Base-by-base conservation (phyloP, 2,888 invertebrate species). In the Listrodromus nycthemerus region DNA sequence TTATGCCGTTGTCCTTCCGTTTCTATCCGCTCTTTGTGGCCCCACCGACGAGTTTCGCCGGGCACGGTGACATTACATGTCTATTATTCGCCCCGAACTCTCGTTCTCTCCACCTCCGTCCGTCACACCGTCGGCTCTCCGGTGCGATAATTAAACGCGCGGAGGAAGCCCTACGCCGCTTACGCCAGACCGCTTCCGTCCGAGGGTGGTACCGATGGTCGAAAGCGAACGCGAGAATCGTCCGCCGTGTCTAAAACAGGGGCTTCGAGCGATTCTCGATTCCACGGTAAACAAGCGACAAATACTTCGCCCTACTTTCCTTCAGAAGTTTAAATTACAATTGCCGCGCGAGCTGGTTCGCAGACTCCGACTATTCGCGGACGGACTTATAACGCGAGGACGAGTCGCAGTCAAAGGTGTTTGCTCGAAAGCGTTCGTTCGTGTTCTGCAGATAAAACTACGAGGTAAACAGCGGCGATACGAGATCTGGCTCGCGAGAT, bases 91-190 rank as follows among this genome's bases (percentile, higher is more conserved):
- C 58, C 58, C 58, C 24, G 21, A 6, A 2, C 27, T 67, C 65
- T 48, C 4, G n/a, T n/a, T 19, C 69, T 27, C 30, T 50, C 33
- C 67, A 24, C 37, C 65, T 69, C 33, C 27, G 58, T 69, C 66
- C 52, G 63, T 50, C 41, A 1, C 50, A 7, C n/a, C 71, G 45
- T 58, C 58, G 61, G 63, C 75, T 71, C 67, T 75, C 61, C 45
- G 74, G 69, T 66, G 84, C 78, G 81, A 81, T 84, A 81, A 84
- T 84, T 84, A 84, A 81, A 84, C 78, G 84, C 77, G 78, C 75
- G 61, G 78, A 81, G 69, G 81, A 84, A 84, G 55, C 78, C 78
- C 84, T 27, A 27, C 65, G 78, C 58, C 65, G 50, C 67, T 45
- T 71, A 33, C 67, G 33, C 41, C 61, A 24, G 37, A 61, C 69